These are phyloP conservation scores for Polydrusus tereticollis DNA, from an alignment of 2,888 invertebrate genomes.

Conservation along the genomic window DNA sequence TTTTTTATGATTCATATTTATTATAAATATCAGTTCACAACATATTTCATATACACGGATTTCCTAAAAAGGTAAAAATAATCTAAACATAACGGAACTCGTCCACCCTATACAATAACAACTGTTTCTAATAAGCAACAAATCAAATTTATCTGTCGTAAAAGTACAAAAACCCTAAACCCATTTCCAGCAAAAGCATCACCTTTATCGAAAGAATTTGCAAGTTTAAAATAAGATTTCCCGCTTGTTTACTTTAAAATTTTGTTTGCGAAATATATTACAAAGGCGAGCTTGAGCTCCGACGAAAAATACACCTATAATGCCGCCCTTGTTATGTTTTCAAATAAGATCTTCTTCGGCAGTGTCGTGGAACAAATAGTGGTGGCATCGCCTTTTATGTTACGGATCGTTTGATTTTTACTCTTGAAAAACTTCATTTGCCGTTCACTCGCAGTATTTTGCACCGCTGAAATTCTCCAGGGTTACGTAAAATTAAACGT, in stretches of 20 bases:
- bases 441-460: background rate
- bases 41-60: too few species aligned
- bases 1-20: too few species aligned
- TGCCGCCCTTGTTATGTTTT: slow-evolving; percentile 16
- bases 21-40: too few species aligned
- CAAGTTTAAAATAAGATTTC: slow-evolving; percentile 13
- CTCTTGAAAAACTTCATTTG: slow-evolving; percentile 14
- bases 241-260: background rate
- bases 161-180: background rate
- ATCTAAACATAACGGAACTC: too few species aligned
- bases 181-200: background rate
- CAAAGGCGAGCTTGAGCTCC: slow-evolving; percentile 8
- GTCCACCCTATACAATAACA: too few species aligned
- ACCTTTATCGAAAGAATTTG: background rate
- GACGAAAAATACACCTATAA: slow-evolving; percentile 9
- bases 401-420: slow-evolving; percentile 23
- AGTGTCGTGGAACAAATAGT: slow-evolving; percentile 24
- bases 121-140: too few species aligned
- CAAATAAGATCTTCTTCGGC: slow-evolving; percentile 18
- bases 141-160: too few species aligned
- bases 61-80: too few species aligned
- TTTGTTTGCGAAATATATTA: slow-evolving; percentile 13
- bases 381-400: slow-evolving; percentile 13
- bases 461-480: background rate
- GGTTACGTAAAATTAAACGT: background rate